A percentile compares a stretch with the other conserved stretches of the same genome.
These are phyloP conservation scores for Pentamera pediparva DNA, from an alignment of 53 echinoderm and acorn worm genomes.

Conservation along the genomic window DNA sequence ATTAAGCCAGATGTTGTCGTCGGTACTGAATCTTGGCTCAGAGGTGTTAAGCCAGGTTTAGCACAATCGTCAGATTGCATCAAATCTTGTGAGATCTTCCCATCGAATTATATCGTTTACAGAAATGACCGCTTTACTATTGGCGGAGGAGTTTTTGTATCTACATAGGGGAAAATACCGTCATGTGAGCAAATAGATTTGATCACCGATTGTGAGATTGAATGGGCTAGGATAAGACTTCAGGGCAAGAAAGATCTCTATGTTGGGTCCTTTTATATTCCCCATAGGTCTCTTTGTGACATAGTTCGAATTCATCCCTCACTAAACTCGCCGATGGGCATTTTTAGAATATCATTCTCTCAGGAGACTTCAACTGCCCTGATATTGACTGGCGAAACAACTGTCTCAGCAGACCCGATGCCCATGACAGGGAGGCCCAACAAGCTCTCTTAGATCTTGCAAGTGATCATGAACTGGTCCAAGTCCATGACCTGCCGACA, in stretches of 20 bases:
- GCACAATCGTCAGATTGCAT: not conserved
- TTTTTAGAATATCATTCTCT: not conserved
- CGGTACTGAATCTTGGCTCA: constrained; percentile 6
- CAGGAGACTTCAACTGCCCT: not conserved
- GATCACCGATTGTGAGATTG: constrained; percentile 7
- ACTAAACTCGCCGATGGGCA: not conserved
- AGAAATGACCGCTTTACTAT: not conserved
- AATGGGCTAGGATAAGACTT: not conserved
- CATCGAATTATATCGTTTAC: not conserved
- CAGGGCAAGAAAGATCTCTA: not conserved
- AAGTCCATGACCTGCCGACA: not conserved
- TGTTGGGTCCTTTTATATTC: constrained; percentile 2
- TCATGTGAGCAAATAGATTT: not conserved
- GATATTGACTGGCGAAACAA: not conserved
- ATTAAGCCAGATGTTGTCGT: not conserved
- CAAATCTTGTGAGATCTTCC: not conserved
- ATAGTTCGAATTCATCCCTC: not conserved
- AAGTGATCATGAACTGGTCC: not conserved
- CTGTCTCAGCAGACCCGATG: constrained; percentile 6
- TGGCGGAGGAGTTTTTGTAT: constrained; percentile 1
- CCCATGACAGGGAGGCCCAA: constrained; percentile 4
- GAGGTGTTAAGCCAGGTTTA: not conserved
- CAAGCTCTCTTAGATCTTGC: constrained; percentile 2
- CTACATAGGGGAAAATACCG: not conserved
- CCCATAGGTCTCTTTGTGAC: not conserved